Percentiles rank a stretch among this genome's conserved stretches.
These are phyloP conservation scores for Mactra quadrangularis DNA, from an alignment of 1,140 invertebrate genomes.

Conservation along the genomic window DNA sequence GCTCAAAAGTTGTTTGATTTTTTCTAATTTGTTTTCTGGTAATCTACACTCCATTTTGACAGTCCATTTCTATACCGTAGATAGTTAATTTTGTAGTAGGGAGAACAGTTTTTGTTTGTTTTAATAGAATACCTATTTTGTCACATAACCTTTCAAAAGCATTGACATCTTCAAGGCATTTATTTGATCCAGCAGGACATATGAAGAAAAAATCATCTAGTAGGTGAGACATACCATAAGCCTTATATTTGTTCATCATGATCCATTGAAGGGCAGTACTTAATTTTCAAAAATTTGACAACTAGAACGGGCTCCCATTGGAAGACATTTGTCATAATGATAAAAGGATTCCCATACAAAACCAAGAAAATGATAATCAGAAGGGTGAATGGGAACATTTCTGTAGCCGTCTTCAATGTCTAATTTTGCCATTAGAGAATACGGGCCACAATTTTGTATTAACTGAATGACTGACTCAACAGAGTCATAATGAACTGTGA, in stretches of 20 bases:
- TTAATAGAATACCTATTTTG: slow-evolving; percentile 44
- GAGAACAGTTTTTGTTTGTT: slow-evolving; percentile 48
- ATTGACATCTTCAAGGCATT: slow-evolving; percentile 27
- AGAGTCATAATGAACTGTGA: slow-evolving; percentile 43
- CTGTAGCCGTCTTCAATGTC: slow-evolving; percentile 61
- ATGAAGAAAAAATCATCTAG: slow-evolving; percentile 62
- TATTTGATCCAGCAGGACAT: neutral
- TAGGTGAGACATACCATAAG: slow-evolving; percentile 24
- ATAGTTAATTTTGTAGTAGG: slow-evolving; percentile 48
- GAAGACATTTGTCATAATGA: slow-evolving; percentile 40
- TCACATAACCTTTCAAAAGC: slow-evolving; percentile 12
- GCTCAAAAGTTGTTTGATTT: neutral
- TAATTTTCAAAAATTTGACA: slow-evolving; percentile 56
- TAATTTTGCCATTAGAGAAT: slow-evolving; percentile 40
- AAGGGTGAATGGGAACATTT: slow-evolving; percentile 42
- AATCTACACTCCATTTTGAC: neutral
- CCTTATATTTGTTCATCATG: neutral
- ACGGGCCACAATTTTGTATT: slow-evolving; percentile 17
- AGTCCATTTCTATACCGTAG: slow-evolving; percentile 60
- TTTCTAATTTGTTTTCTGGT: slow-evolving; percentile 5
- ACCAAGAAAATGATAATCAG: slow-evolving; percentile 57
- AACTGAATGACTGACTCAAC: slow-evolving; percentile 44
- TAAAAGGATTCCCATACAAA: slow-evolving; percentile 51
- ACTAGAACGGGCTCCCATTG: neutral
- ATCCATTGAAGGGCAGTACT: slow-evolving; percentile 58